phyloP scores from a whole-genome alignment of 2,797 vertebrate species.

The Pseudocheirus occidentalis region DNA sequence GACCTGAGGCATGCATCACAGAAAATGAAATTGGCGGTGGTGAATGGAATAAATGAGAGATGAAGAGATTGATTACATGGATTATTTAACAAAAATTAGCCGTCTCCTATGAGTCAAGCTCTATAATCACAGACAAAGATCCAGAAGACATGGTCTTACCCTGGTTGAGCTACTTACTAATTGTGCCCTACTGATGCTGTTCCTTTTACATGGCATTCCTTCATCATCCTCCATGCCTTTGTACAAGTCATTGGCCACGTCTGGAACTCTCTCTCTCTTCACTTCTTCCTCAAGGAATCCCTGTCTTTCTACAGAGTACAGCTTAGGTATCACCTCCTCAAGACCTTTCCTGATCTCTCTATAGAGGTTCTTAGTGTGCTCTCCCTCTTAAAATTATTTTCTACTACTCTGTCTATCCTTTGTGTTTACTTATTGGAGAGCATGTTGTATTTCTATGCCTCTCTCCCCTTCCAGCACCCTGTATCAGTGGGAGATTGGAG shows the following conservation, averaged over 20 bases:
- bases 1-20: not conserved
- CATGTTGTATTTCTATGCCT: not conserved
- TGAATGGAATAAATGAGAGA: not conserved
- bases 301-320: not conserved
- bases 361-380: not conserved
- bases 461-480: not conserved
- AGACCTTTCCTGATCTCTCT: not conserved
- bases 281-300: not conserved
- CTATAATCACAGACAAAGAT: not conserved
- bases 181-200: not conserved
- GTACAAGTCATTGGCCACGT: not conserved
- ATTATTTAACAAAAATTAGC: not conserved
- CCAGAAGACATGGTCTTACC: not conserved
- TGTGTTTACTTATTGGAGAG: not conserved
- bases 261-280: not conserved
- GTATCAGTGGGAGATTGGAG: not conserved
- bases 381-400: not conserved
- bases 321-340: not conserved
- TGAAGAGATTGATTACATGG: not conserved
- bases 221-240: not conserved
- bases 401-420: not conserved
- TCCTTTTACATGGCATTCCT: not conserved
- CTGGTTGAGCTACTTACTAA: not conserved
- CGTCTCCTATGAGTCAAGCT: not conserved
- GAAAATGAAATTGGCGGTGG: not conserved